Percentiles rank a stretch among this genome's conserved stretches.
Evolutionary conservation across 2,888 invertebrate species (phyloP).

Genomic region (Cerastis leucographa): DNA sequence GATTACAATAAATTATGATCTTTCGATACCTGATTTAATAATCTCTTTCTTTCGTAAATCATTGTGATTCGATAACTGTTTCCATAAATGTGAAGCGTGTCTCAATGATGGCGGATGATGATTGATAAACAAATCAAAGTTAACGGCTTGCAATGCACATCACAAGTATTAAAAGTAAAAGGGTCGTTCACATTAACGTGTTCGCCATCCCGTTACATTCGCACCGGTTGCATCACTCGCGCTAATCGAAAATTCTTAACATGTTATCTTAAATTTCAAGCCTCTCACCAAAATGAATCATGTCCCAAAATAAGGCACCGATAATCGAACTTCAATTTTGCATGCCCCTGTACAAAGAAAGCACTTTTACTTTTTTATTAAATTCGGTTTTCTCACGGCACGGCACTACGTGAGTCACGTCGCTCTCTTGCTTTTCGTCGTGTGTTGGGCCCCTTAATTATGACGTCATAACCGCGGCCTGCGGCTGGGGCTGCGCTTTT

Average conservation of each 20-base stretch:
- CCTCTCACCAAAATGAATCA: constrained; percentile 87
- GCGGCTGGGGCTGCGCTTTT: constrained; percentile 67
- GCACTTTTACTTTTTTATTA: constrained; percentile 88
- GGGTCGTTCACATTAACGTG: constrained; percentile 75
- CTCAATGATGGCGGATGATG: constrained; percentile 26
- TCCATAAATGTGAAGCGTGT: constrained; percentile 10
- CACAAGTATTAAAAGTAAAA: constrained; percentile 67
- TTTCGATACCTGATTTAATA: neutral
- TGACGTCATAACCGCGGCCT: constrained; percentile 83
- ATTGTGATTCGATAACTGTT: constrained; percentile 8
- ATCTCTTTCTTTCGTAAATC: constrained; percentile 23
- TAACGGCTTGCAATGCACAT: constrained; percentile 48
- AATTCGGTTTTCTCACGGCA: constrained; percentile 85
- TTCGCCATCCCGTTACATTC: constrained; percentile 79
- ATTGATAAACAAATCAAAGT: constrained; percentile 53
- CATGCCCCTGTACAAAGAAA: constrained; percentile 87
- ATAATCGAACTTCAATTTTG: constrained; percentile 85
- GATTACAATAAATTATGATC: constrained; percentile 18
- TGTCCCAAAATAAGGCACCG: constrained; percentile 82
- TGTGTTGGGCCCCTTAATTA: constrained; percentile 83
- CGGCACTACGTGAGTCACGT: constrained; percentile 83
- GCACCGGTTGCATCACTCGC: constrained; percentile 80
- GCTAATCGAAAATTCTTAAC: constrained; percentile 87
- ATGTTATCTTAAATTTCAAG: constrained; percentile 84
- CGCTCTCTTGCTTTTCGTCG: constrained; percentile 75